Percentiles rank a stretch among this genome's conserved stretches.
Evolutionary conservation across 2,113 vertebrate genomes (phyloP).

Genomic region (Balaeniceps rex): DNA sequence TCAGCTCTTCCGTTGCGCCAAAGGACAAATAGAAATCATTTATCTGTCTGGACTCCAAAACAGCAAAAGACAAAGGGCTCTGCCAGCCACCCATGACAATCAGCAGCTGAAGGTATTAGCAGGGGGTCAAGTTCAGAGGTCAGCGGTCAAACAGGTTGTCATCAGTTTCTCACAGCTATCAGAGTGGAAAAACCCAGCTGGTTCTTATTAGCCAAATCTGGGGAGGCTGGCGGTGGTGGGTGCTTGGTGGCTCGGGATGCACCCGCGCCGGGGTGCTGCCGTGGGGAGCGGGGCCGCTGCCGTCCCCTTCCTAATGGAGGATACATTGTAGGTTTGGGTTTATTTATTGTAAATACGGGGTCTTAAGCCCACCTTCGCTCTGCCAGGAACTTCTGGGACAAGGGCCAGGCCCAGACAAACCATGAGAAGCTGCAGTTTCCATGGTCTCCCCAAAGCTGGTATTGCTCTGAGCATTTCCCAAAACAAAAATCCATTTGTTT

Average conservation of each 20-base stretch:
- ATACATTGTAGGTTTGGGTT: rapidly evolving
- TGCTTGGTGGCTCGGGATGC: background rate
- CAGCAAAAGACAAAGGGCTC: constrained; percentile 83
- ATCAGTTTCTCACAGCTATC: constrained; percentile 80
- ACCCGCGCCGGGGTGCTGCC: background rate
- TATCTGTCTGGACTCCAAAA: constrained; percentile 90
- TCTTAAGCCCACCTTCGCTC: background rate
- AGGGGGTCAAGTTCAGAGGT: constrained; percentile 86
- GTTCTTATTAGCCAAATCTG: constrained; percentile 68
- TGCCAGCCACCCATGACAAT: constrained; percentile 79
- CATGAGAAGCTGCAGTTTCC: background rate
- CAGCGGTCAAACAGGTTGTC: constrained; percentile 81
- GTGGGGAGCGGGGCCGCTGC: background rate
- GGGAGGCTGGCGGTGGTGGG: background rate
- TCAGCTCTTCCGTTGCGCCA: constrained; percentile 89
- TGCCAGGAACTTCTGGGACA: background rate
- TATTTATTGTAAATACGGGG: background rate
- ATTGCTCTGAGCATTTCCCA: background rate
- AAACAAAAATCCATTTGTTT: background rate
- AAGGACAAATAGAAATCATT: constrained; percentile 98
- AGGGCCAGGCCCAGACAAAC: background rate
- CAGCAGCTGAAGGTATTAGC: constrained; percentile 91
- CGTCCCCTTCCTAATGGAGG: rapidly evolving
- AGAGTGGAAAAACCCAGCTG: constrained; percentile 77
- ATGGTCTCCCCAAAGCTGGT: background rate